phyloP scores from a whole-genome alignment of 2,888 invertebrate genomes.

The Ophraella communa region DNA sequence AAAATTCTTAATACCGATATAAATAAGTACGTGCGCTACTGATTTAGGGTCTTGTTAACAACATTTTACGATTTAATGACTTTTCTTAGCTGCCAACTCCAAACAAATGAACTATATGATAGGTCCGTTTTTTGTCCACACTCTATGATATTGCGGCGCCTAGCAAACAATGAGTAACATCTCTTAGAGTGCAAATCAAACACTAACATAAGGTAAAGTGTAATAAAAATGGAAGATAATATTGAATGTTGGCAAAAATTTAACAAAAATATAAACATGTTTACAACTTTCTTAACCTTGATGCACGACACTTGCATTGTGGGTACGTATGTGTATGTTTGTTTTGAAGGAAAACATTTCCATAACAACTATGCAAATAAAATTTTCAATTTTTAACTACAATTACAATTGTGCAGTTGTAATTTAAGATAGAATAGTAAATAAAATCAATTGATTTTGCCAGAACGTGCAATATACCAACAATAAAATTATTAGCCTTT shows the following conservation, averaged over 20 bases:
- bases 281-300: constrained; percentile 10
- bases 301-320: background rate
- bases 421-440: background rate
- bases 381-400: background rate
- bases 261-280: background rate
- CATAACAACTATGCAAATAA: background rate
- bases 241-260: background rate
- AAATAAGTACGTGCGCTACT: no score
- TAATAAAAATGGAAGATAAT: background rate
- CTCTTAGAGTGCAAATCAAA: background rate
- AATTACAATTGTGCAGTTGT: background rate
- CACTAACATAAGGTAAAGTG: background rate
- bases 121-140: no score
- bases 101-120: no score
- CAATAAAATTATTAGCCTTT: no score
- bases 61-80: no score
- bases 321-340: background rate
- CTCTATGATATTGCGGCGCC: no score
- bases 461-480: no score
- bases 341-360: background rate
- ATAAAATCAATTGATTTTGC: no score
- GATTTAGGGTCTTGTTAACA: no score
- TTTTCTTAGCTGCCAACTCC: no score
- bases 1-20: no score
- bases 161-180: no score